A percentile compares a stretch with the other conserved stretches of the same genome.
These are phyloP conservation scores for Heliangelus exortis DNA, from an alignment of 2,797 vertebrate genomes.

Conservation along the genomic window DNA sequence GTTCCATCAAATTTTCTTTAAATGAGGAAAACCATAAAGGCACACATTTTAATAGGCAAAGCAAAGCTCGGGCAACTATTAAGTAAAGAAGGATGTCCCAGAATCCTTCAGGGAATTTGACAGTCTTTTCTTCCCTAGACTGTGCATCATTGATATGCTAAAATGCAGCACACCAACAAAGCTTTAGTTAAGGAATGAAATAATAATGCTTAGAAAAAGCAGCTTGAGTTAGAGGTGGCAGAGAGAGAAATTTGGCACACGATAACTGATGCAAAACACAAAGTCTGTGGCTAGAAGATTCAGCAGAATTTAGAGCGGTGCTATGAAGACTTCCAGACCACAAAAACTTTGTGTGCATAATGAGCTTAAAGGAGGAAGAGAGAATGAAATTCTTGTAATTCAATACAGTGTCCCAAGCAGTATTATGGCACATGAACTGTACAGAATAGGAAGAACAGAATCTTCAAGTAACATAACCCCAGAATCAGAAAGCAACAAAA, in stretches of 20 bases:
- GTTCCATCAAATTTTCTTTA: constrained; percentile 33
- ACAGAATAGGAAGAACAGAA: background rate
- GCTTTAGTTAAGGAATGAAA: background rate
- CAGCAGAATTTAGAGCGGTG: background rate
- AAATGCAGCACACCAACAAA: constrained; percentile 5
- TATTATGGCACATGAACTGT: background rate
- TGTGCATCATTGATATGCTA: background rate
- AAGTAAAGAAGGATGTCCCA: constrained; percentile 15
- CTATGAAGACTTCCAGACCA: background rate
- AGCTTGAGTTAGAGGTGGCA: background rate
- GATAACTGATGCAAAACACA: background rate
- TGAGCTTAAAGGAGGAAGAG: background rate
- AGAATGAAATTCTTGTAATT: background rate
- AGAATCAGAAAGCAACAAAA: background rate
- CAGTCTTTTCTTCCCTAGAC: background rate
- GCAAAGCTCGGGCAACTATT: constrained; percentile 21
- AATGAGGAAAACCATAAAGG: constrained; percentile 35
- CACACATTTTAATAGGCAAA: constrained; percentile 37
- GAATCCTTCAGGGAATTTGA: constrained; percentile 20
- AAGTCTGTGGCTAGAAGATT: background rate
- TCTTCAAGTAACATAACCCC: background rate
- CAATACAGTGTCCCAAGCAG: background rate
- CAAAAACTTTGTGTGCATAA: background rate
- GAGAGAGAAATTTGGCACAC: background rate
- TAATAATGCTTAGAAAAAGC: background rate